A percentile compares a stretch with the other conserved stretches of the same genome.
Conservation (phyloP, 2,888 invertebrate species). For the Calameuta idolon region DNA sequence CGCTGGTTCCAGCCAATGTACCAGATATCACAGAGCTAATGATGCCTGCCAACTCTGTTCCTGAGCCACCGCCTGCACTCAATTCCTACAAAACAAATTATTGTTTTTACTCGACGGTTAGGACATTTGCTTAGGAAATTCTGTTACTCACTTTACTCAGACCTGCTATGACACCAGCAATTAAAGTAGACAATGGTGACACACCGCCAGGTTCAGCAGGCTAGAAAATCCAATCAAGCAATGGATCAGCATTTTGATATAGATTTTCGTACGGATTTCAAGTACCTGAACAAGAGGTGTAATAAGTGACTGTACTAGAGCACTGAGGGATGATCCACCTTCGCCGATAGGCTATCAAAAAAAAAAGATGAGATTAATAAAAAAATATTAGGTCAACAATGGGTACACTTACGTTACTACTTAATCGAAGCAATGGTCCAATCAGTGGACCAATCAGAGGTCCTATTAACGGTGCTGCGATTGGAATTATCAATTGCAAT, state of each 20-base stretch:
- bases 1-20: conserved; percentile 56
- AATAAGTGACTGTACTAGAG: conserved; percentile 41
- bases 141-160: conserved; percentile 54
- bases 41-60: conserved; percentile 50
- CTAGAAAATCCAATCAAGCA: conserved; percentile 36
- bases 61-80: conserved; percentile 31
- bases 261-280: conserved; percentile 1
- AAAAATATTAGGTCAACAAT: not conserved
- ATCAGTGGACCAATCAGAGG: conserved; percentile 56
- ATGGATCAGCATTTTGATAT: conserved; percentile 3
- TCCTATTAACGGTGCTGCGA: conserved; percentile 56
- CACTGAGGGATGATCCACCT: conserved; percentile 45
- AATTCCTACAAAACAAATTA: conserved; percentile 42
- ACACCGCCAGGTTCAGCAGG: conserved; percentile 51
- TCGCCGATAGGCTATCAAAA: conserved; percentile 44
- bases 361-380: not conserved
- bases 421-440: conserved; percentile 53
- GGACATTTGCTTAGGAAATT: not conserved
- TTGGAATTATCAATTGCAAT: conserved; percentile 50
- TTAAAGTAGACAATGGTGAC: conserved; percentile 50
- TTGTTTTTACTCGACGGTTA: conserved; percentile 1
- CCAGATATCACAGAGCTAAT: conserved; percentile 57
- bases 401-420: conserved; percentile 51
- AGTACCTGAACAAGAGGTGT: conserved; percentile 48
- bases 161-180: conserved; percentile 50